These are phyloP conservation scores for Acronicta alni DNA, from an alignment of 2,888 invertebrate genomes.

Conservation along the genomic window DNA sequence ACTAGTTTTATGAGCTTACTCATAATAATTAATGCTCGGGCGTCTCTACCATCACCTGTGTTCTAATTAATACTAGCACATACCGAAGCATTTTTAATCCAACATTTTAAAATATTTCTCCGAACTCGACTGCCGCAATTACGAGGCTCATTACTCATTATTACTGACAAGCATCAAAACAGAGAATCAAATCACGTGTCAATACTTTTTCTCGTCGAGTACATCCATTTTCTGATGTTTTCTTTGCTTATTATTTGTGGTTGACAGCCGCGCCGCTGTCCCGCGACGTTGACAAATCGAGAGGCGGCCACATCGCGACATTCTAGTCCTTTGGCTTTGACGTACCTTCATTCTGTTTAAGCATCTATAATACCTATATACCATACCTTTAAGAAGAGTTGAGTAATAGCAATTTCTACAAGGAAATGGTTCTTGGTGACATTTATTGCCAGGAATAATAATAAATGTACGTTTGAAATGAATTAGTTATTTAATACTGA, in stretches of 20 bases:
- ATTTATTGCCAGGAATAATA: neutral
- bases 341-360: constrained; percentile 55
- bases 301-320: constrained; percentile 73
- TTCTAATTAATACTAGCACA: constrained; percentile 32
- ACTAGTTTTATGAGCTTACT: constrained; percentile 46
- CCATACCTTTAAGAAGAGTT: constrained; percentile 15
- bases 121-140: neutral
- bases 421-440: constrained; percentile 1
- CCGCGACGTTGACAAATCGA: constrained; percentile 84
- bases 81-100: constrained; percentile 10
- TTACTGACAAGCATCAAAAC: constrained; percentile 27
- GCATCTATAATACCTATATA: constrained; percentile 23
- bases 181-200: constrained; percentile 36
- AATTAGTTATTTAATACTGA: neutral
- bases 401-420: constrained; percentile 17
- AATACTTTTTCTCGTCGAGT: constrained; percentile 42
- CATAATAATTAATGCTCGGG: constrained; percentile 29
- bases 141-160: constrained; percentile 17
- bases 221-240: constrained; percentile 52
- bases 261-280: constrained; percentile 74
- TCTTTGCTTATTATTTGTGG: constrained; percentile 63
- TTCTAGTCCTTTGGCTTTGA: constrained; percentile 65
- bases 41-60: constrained; percentile 33
- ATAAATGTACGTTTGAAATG: too few species aligned
- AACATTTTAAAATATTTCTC: constrained; percentile 5